Conservation (phyloP, 1,140 invertebrate genomes). For the Drosophila athabasca region DNA sequence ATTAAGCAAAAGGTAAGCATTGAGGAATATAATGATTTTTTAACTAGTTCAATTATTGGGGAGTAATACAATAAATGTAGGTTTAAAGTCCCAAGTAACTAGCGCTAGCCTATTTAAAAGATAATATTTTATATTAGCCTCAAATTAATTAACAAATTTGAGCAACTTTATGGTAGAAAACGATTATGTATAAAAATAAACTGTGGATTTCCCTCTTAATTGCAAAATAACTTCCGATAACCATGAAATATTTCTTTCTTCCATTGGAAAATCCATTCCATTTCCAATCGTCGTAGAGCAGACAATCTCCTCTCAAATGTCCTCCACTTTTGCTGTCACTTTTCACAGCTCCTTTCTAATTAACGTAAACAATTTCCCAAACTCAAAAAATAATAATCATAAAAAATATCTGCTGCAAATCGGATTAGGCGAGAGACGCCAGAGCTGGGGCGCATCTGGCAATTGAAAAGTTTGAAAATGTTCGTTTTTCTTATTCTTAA, state of each 20-base stretch:
- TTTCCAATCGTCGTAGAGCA: slow-evolving; percentile 12
- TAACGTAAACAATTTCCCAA: slow-evolving; percentile 72
- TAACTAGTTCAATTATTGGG: too few species aligned
- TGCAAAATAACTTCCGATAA: too few species aligned
- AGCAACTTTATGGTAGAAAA: too few species aligned
- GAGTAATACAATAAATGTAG: neutral
- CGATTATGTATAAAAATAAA: too few species aligned
- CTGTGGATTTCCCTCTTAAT: too few species aligned
- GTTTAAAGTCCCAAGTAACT: too few species aligned
- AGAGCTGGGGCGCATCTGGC: slow-evolving; percentile 59
- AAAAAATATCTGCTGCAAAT: slow-evolving; percentile 74
- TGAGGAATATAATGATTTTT: too few species aligned
- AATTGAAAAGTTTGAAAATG: slow-evolving; percentile 72
- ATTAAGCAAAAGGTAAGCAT: slow-evolving; percentile 3
- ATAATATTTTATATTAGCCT: too few species aligned
- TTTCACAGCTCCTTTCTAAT: slow-evolving; percentile 50
- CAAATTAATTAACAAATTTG: too few species aligned
- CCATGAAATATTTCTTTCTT: too few species aligned
- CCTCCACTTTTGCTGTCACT: slow-evolving; percentile 15
- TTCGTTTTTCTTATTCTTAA: slow-evolving; percentile 78
- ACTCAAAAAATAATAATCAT: slow-evolving; percentile 61
- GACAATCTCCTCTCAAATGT: neutral
- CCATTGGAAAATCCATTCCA: too few species aligned
- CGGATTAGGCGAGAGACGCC: slow-evolving; percentile 61
- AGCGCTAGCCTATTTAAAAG: too few species aligned